These are phyloP conservation scores for Dryocosmus kuriphilus DNA, from an alignment of 2,888 invertebrate genomes.

Conservation along the genomic window DNA sequence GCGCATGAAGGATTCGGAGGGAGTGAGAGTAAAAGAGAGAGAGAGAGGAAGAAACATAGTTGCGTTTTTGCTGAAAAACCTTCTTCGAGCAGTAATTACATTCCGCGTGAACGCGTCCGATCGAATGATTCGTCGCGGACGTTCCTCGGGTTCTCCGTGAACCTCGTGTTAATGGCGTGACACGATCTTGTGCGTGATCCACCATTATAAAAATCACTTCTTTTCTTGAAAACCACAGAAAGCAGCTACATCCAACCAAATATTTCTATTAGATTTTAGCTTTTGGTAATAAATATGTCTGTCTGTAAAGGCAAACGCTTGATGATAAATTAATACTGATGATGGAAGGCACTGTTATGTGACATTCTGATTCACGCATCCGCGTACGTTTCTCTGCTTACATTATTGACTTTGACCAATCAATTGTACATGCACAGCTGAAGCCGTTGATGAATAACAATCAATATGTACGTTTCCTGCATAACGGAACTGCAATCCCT, in stretches of 20 bases:
- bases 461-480: slow-evolving; percentile 28
- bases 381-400: slow-evolving; percentile 18
- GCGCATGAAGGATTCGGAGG: not conserved
- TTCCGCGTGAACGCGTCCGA: slow-evolving; percentile 67
- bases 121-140: slow-evolving; percentile 63
- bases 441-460: slow-evolving; percentile 32
- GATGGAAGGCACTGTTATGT: slow-evolving; percentile 18
- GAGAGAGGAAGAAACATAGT: slow-evolving; percentile 21
- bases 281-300: not conserved
- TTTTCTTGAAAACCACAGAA: not conserved
- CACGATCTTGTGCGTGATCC: slow-evolving; percentile 20
- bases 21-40: slow-evolving; percentile 25
- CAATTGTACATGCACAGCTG: slow-evolving; percentile 28
- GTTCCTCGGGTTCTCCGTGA: slow-evolving; percentile 43
- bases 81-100: slow-evolving; percentile 67
- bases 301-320: not conserved
- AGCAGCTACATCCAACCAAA: not conserved
- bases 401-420: slow-evolving; percentile 33
- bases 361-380: not conserved
- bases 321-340: not conserved
- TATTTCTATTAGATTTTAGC: not conserved
- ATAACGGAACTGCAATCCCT: slow-evolving; percentile 24
- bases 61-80: slow-evolving; percentile 54
- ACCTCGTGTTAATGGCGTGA: slow-evolving; percentile 28
- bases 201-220: not conserved